phyloP scores from a whole-genome alignment of 1,140 invertebrate genomes.

The Cardiocondyla obscurior region DNA sequence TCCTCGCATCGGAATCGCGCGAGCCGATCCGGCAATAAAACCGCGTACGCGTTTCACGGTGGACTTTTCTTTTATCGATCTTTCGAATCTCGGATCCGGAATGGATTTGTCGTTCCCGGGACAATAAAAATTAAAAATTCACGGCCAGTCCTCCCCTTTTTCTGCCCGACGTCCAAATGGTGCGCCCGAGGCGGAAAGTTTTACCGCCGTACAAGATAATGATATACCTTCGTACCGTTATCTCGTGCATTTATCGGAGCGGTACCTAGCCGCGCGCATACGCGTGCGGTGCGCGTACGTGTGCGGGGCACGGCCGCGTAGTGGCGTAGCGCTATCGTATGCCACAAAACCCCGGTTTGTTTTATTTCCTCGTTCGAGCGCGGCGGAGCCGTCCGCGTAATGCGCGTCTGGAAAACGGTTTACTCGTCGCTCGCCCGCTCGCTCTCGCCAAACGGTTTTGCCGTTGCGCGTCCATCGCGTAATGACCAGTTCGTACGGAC shows the following conservation, averaged over 20 bases:
- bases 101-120: slow-evolving; percentile 67
- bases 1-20: slow-evolving; percentile 21
- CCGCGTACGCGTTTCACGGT: slow-evolving; percentile 2
- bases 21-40: slow-evolving; percentile 48
- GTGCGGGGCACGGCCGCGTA: neutral
- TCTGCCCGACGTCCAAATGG: slow-evolving; percentile 45
- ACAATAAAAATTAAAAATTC: slow-evolving; percentile 76
- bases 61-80: slow-evolving; percentile 61
- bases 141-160: slow-evolving; percentile 23
- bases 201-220: slow-evolving; percentile 72
- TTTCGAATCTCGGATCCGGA: slow-evolving; percentile 61
- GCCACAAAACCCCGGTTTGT: slow-evolving; percentile 57
- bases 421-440: slow-evolving; percentile 34
- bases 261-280: slow-evolving; percentile 43
- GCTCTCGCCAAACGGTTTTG: slow-evolving; percentile 56
- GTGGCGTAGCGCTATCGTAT: slow-evolving; percentile 57
- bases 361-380: slow-evolving; percentile 73
- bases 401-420: slow-evolving; percentile 67
- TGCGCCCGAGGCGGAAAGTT: slow-evolving; percentile 53
- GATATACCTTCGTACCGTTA: slow-evolving; percentile 73
- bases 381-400: slow-evolving; percentile 54
- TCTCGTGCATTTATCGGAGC: slow-evolving; percentile 73
- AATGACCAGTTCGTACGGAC: slow-evolving; percentile 58
- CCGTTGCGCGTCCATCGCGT: slow-evolving; percentile 53
- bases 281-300: neutral